Percentiles rank a stretch among this genome's conserved stretches.
Evolutionary conservation across 2,797 vertebrate genomes (phyloP).

Genomic region (Amphiprion clarkii): DNA sequence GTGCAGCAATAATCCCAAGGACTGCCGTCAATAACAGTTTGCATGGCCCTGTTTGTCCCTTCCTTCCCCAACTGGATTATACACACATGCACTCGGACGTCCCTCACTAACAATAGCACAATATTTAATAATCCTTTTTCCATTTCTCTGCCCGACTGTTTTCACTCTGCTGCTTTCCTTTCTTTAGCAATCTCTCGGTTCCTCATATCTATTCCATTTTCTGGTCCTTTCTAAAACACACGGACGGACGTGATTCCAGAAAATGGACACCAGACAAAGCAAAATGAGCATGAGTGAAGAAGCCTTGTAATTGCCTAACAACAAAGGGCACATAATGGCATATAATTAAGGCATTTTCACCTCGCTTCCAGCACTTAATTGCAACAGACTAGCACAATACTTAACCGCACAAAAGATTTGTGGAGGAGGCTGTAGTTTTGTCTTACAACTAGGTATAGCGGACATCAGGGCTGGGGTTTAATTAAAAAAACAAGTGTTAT

Average conservation of each 20-base stretch:
- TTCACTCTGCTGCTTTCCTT: slow-evolving; percentile 32
- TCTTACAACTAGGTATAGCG: slow-evolving; percentile 14
- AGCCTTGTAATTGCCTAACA: slow-evolving; percentile 58
- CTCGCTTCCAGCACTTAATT: slow-evolving; percentile 59
- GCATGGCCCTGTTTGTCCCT: slow-evolving; percentile 46
- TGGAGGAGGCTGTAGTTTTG: slow-evolving; percentile 27
- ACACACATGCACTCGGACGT: slow-evolving; percentile 49
- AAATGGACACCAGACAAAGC: slow-evolving; percentile 59
- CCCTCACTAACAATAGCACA: slow-evolving; percentile 60
- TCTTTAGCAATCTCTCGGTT: slow-evolving; percentile 29
- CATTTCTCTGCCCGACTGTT: slow-evolving; percentile 35
- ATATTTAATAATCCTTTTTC: slow-evolving; percentile 63
- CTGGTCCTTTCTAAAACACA: slow-evolving; percentile 33
- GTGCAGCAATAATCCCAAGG: slow-evolving; percentile 52
- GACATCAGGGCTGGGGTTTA: slow-evolving; percentile 26
- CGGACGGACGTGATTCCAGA: slow-evolving; percentile 48
- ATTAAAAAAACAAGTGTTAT: slow-evolving; percentile 17
- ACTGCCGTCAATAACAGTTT: slow-evolving; percentile 60
- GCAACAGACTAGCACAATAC: slow-evolving; percentile 59
- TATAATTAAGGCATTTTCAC: slow-evolving; percentile 67
- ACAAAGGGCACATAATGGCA: slow-evolving; percentile 54
- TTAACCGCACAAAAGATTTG: slow-evolving; percentile 56
- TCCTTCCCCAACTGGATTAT: slow-evolving; percentile 58
- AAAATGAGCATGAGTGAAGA: slow-evolving; percentile 47
- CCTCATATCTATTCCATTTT: slow-evolving; percentile 48